A percentile compares a stretch with the other conserved stretches of the same genome.
Conservation (phyloP, 2,888 invertebrate genomes). For the Tipula vernalis region DNA sequence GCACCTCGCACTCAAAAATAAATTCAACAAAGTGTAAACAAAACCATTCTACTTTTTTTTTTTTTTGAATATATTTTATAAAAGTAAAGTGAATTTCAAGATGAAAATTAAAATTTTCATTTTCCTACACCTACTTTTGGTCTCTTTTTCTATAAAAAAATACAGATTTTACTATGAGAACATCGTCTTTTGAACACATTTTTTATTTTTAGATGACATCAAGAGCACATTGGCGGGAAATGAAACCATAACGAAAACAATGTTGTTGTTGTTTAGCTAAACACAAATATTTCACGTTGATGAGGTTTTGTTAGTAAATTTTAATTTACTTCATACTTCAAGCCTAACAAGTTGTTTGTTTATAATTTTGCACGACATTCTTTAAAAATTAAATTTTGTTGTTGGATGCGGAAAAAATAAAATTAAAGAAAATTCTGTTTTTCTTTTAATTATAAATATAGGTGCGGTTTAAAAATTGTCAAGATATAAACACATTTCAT, state of each 20-base stretch:
- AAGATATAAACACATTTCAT: too few relatives aligned
- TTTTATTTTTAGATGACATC: background rate
- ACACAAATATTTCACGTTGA: background rate
- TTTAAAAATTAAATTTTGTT: background rate
- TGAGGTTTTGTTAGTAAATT: background rate
- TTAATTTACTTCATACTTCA: background rate
- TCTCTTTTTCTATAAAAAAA: background rate
- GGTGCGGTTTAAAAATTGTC: background rate
- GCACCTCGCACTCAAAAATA: background rate
- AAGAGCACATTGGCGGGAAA: background rate
- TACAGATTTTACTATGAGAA: background rate
- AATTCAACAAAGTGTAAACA: background rate
- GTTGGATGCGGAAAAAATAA: background rate
- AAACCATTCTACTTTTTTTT: background rate
- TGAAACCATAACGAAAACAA: background rate
- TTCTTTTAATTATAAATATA: background rate
- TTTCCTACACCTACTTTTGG: background rate
- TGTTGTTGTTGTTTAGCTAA: background rate
- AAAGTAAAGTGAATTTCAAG: background rate
- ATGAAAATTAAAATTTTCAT: background rate
- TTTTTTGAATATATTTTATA: too few relatives aligned
- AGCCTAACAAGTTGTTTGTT: background rate
- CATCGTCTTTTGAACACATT: background rate
- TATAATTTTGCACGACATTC: background rate
- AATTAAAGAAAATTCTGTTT: background rate